A percentile compares a stretch with the other conserved stretches of the same genome.
These are phyloP conservation scores for Luscinia megarhynchos DNA, from an alignment of 2,797 vertebrate species.

Conservation along the genomic window DNA sequence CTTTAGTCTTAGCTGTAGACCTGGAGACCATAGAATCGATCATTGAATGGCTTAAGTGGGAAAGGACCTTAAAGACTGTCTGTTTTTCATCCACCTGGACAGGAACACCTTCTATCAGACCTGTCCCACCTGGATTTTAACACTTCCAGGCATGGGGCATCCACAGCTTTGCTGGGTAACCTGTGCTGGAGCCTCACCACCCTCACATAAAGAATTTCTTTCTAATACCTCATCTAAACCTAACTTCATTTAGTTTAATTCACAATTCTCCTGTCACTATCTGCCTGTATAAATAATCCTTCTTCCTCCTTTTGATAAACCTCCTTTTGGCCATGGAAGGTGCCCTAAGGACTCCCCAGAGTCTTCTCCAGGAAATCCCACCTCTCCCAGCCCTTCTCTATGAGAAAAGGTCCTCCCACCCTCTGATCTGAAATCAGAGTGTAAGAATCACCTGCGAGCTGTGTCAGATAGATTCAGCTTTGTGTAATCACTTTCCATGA, in stretches of 20 bases:
- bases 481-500: background rate
- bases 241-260: background rate
- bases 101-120: background rate
- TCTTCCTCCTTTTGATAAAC: background rate
- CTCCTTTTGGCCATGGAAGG: accelerated
- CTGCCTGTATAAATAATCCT: background rate
- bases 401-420: background rate
- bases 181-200: background rate
- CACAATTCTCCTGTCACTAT: background rate
- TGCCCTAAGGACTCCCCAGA: background rate
- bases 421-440: background rate
- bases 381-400: background rate
- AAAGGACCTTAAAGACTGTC: background rate
- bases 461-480: background rate
- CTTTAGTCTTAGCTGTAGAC: background rate
- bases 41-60: background rate
- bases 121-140: background rate
- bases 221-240: background rate
- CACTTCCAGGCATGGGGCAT: background rate
- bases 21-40: background rate
- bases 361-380: background rate
- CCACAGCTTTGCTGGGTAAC: background rate
- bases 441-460: background rate
- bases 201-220: background rate
- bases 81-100: background rate